A percentile compares a stretch with the other conserved stretches of the same genome.
These are phyloP conservation scores for Epinephelus awoara DNA, from an alignment of 2,797 vertebrate species.

Conservation along the genomic window DNA sequence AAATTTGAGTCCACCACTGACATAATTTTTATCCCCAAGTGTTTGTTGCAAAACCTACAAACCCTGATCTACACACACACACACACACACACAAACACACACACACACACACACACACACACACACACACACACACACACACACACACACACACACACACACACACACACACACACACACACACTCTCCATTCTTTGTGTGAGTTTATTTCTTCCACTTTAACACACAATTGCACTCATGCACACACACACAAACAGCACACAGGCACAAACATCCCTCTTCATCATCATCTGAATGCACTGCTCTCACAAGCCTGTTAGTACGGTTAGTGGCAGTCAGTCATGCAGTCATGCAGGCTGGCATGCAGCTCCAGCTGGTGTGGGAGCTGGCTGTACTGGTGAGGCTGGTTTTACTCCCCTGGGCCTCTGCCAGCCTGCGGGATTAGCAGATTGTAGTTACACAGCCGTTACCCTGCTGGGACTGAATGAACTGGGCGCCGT, in stretches of 20 bases:
- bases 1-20: too few species aligned
- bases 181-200: constrained; percentile 7
- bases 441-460: constrained; percentile 62
- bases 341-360: constrained; percentile 44
- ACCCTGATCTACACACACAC: too few species aligned
- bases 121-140: too few species aligned
- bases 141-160: not conserved
- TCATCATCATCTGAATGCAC: constrained; percentile 32
- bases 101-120: too few species aligned
- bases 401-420: constrained; percentile 51
- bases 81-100: too few species aligned
- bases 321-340: constrained; percentile 38
- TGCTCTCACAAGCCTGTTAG: constrained; percentile 43
- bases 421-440: constrained; percentile 44
- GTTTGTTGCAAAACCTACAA: too few species aligned
- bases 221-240: constrained; percentile 38
- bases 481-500: constrained; percentile 30
- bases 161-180: not conserved
- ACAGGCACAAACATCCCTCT: constrained; percentile 15
- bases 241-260: not conserved
- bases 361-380: constrained; percentile 51
- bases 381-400: constrained; percentile 55
- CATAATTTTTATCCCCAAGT: too few species aligned
- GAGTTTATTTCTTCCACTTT: constrained; percentile 45
- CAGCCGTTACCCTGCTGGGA: constrained; percentile 53